These are phyloP conservation scores for Melipona quadrifasciata DNA, from an alignment of 1,140 invertebrate species.

Conservation along the genomic window DNA sequence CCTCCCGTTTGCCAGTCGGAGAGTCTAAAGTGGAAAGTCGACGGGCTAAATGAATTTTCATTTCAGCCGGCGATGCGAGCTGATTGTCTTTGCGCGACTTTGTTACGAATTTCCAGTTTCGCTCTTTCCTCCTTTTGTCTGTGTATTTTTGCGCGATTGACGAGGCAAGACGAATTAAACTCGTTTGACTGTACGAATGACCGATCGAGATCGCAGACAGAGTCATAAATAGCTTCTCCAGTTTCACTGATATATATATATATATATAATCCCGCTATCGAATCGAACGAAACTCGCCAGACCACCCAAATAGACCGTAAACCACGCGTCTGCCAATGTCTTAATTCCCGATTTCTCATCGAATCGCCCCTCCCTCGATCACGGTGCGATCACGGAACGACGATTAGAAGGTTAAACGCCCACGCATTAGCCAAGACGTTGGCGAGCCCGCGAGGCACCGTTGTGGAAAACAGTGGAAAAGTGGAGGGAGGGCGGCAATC, in stretches of 20 bases:
- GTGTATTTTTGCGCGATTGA: background rate
- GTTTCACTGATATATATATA: no score
- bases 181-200: no score
- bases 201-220: no score
- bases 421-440: slow-evolving; percentile 1
- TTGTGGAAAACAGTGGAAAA: slow-evolving; percentile 16
- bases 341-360: background rate
- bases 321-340: background rate
- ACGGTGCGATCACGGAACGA: background rate
- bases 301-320: background rate
- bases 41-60: background rate
- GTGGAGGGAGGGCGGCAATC: slow-evolving; percentile 32
- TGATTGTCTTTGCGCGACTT: background rate
- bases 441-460: background rate
- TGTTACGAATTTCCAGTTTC: background rate
- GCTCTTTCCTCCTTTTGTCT: background rate
- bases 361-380: background rate
- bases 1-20: no score
- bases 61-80: background rate
- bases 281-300: background rate
- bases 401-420: background rate
- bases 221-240: no score
- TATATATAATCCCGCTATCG: no score
- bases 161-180: background rate
- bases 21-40: no score